Evolutionary conservation across 2,797 vertebrate genomes (phyloP), one percentile per base, ranked within the genome.

Genomic region (Gadopsis marmoratus): DNA sequence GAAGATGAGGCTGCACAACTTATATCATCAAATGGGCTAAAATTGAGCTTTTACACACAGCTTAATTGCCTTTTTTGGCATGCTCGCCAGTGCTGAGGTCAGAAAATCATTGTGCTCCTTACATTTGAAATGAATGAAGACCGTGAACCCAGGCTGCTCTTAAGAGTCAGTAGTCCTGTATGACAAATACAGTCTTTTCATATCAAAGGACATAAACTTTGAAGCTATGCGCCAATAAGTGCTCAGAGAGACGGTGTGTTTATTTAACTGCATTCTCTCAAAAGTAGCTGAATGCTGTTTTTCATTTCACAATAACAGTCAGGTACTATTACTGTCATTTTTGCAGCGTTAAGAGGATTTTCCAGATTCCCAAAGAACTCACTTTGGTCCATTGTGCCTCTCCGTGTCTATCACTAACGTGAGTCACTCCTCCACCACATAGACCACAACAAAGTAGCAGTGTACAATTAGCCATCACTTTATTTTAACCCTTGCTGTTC

Each of bases 281-380:
- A 62, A 65, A 23, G 47, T 21, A 51, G 53, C 62, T 71, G 45
- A 59, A 78, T 65, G 50, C 54, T 43, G 21, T 53, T 61, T 66
- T 60, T 65, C 21, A 60, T 79, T 82, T 80, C 79, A 74, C 35
- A 72, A 53, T 55, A 74, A 54, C 13, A 64, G 45, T 67, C 78
- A 75, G 35, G 43, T 77, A 71, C 74, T 72, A 76, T 76, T 76
- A 72, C 35, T 72, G 23, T 71, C 56, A 31, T 45, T 79, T 82
- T 58, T 58, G 23, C 14, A 2, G 3, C 58, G 54, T 60, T 68
- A 53, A 74, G 61, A 61, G 19, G n/a, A 23, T 56, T 79, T 68
- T 63, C 2, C 8, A 47, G 51, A 37, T 81, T 76, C 66, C 26
- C 35, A 82, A 68, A 75, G 13, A 41, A 29, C n/a, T 7, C 0